phyloP scores from a whole-genome alignment of 2,797 vertebrate genomes.

The Lepidocolaptes lacrymiger region DNA sequence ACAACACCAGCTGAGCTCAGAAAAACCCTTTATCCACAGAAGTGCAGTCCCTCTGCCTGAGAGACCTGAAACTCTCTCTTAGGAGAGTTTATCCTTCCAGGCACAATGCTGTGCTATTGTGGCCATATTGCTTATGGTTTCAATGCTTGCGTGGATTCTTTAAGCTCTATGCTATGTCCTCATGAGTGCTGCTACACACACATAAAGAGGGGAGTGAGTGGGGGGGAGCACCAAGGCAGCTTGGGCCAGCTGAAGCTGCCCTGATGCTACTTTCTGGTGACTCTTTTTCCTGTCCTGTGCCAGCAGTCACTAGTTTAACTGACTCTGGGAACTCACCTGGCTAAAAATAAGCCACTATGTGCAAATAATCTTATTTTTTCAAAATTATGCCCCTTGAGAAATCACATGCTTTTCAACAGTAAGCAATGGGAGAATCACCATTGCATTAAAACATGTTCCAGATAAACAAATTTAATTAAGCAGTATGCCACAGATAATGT shows the following conservation, averaged over 20 bases:
- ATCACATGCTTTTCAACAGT: not conserved
- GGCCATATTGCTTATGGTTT: not conserved
- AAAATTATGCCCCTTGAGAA: not conserved
- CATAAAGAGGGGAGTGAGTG: not conserved
- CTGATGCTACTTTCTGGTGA: not conserved
- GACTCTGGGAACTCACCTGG: not conserved
- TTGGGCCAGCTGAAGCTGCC: not conserved
- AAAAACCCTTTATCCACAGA: not conserved
- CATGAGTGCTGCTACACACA: not conserved
- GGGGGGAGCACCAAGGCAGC: not conserved
- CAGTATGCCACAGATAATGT: not conserved
- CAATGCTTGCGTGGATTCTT: not conserved
- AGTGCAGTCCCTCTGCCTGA: not conserved
- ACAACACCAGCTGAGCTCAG: not conserved
- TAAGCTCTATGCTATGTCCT: not conserved
- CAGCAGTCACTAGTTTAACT: not conserved
- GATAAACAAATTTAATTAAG: not conserved
- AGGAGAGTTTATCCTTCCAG: not conserved
- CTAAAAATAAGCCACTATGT: not conserved
- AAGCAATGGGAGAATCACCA: not conserved
- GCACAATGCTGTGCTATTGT: not conserved
- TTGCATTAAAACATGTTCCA: not conserved
- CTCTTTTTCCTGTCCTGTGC: not conserved
- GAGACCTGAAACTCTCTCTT: not conserved
- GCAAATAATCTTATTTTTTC: not conserved